phyloP scores from a whole-genome alignment of 37 sponge, comb jelly and placozoan species.

The Sycon ciliatum region DNA sequence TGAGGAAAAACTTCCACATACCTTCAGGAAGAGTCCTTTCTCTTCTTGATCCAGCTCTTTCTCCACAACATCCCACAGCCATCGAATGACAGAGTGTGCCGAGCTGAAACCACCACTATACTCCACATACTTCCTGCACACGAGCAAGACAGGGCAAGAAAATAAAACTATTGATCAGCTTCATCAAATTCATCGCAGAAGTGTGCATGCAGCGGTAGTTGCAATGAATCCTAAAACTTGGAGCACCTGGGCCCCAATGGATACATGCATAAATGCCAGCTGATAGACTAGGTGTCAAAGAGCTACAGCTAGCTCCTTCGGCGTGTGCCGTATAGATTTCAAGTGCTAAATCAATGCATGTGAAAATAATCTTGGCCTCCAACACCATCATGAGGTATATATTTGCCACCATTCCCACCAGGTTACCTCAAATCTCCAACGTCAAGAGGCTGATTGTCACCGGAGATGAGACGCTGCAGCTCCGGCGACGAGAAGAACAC shows the following conservation, averaged over 20 bases:
- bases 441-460: conserved; percentile 73
- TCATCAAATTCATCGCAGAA: background rate
- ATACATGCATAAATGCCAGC: too few relatives aligned
- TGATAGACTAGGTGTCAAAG: too few relatives aligned
- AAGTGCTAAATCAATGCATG: too few relatives aligned
- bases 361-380: too few relatives aligned
- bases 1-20: background rate
- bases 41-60: conserved; percentile 74
- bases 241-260: too few relatives aligned
- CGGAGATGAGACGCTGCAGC: conserved; percentile 83
- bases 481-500: conserved; percentile 74
- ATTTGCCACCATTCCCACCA: too few relatives aligned
- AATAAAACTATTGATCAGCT: background rate
- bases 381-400: too few relatives aligned
- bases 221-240: too few relatives aligned
- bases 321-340: too few relatives aligned
- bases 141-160: background rate
- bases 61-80: conserved; percentile 93
- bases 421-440: conserved; percentile 77
- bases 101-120: conserved; percentile 93
- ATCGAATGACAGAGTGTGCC: conserved; percentile 70
- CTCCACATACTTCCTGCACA: conserved; percentile 50
- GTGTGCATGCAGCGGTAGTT: too few relatives aligned
- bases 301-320: too few relatives aligned
- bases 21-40: conserved; percentile 74